Conservation (phyloP, 2,888 invertebrate genomes). For the Caenorhabditis macrosperma region DNA sequence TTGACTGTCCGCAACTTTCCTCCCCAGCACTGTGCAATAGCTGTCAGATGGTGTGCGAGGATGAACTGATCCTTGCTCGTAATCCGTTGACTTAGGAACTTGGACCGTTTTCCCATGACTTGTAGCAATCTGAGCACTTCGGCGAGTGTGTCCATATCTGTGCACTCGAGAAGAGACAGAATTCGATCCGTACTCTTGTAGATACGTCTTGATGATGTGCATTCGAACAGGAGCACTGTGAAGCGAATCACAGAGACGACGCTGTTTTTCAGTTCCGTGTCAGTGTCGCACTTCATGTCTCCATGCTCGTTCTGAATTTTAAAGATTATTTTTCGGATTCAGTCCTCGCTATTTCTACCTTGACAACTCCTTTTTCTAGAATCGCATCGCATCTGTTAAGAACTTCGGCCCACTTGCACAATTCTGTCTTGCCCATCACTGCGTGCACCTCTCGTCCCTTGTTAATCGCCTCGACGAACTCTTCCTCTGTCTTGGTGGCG, state of each 20-base stretch:
- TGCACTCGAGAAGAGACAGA: slow-evolving; percentile 69
- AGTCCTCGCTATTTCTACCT: too few relatives aligned
- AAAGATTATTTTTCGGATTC: too few relatives aligned
- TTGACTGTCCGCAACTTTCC: slow-evolving; percentile 69
- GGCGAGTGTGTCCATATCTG: slow-evolving; percentile 70
- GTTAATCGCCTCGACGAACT: slow-evolving; percentile 62
- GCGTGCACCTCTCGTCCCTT: slow-evolving; percentile 59
- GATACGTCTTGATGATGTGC: slow-evolving; percentile 74
- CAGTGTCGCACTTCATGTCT: slow-evolving; percentile 39
- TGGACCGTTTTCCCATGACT: slow-evolving; percentile 75
- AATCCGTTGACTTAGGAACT: slow-evolving; percentile 69
- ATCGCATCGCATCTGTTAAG: slow-evolving; percentile 74
- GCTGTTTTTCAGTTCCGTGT: slow-evolving; percentile 10
- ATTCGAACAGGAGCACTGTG: slow-evolving; percentile 76
- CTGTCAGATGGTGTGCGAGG: slow-evolving; percentile 69
- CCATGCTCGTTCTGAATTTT: slow-evolving; percentile 27
- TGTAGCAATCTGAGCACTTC: slow-evolving; percentile 73
- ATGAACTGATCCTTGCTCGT: slow-evolving; percentile 58
- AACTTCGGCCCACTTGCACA: slow-evolving; percentile 74
- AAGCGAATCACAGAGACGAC: slow-evolving; percentile 69
- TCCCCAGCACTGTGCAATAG: slow-evolving; percentile 75
- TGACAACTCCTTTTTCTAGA: slow-evolving; percentile 65
- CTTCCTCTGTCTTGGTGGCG: slow-evolving; percentile 35
- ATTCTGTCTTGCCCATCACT: slow-evolving; percentile 70
- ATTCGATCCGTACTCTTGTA: slow-evolving; percentile 74